phyloP scores from a whole-genome alignment of 2,113 vertebrate genomes.

The Dunckerocampus dactyliophorus region DNA sequence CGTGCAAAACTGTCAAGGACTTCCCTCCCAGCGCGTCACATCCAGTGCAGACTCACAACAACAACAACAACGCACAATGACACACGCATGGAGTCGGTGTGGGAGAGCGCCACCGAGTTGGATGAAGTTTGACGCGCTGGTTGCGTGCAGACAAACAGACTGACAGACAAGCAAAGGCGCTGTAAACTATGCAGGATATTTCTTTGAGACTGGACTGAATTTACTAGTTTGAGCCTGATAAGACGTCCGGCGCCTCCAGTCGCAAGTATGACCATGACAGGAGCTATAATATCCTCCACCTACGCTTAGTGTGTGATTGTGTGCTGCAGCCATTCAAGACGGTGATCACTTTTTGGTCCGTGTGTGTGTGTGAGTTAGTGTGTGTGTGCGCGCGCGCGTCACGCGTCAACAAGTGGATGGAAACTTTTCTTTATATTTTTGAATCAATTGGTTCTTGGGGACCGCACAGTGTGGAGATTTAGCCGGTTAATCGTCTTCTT shows the following conservation, averaged over 20 bases:
- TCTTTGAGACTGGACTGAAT: conserved; percentile 29
- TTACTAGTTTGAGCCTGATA: conserved; percentile 32
- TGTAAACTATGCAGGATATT: conserved; percentile 51
- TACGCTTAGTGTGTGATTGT: background rate
- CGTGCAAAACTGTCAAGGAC: background rate
- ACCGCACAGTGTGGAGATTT: background rate
- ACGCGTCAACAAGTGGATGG: conserved; percentile 25
- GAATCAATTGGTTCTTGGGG: background rate
- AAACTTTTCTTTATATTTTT: background rate
- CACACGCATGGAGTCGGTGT: background rate
- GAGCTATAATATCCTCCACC: conserved; percentile 45
- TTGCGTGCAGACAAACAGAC: conserved; percentile 27
- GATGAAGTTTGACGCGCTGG: conserved; percentile 35
- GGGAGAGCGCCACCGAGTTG: conserved; percentile 22
- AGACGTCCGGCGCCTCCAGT: conserved; percentile 53
- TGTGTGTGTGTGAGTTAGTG: background rate
- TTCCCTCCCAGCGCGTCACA: conserved; percentile 4
- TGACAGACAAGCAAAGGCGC: background rate
- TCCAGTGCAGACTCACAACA: background rate
- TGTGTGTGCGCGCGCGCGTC: background rate
- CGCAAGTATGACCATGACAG: conserved; percentile 55
- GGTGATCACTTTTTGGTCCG: background rate
- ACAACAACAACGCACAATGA: background rate
- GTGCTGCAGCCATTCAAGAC: background rate
- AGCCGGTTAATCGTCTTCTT: too few relatives aligned